Evolutionary conservation across 1,140 invertebrate genomes (phyloP).

Genomic region (Trachymyrmex septentrionalis): DNA sequence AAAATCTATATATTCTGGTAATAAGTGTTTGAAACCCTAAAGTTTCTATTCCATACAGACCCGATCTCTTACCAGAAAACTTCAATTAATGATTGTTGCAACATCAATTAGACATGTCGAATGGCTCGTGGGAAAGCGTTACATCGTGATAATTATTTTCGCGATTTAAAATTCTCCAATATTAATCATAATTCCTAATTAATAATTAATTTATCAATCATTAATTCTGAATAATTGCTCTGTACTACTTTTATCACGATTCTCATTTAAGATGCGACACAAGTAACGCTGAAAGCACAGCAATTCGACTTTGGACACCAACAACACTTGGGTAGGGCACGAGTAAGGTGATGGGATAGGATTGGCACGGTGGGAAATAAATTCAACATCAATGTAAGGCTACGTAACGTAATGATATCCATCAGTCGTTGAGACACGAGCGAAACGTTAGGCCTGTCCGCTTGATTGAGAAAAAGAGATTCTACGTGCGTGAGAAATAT

Average conservation of each 20-base stretch:
- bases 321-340: background rate
- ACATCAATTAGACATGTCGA: constrained; percentile 49
- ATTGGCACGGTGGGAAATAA: background rate
- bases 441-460: constrained; percentile 84
- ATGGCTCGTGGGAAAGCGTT: constrained; percentile 46
- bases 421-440: constrained; percentile 85
- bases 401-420: constrained; percentile 86
- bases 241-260: background rate
- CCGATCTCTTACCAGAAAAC: constrained; percentile 71
- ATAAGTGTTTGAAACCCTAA: constrained; percentile 34
- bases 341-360: background rate
- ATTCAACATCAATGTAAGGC: constrained; percentile 86
- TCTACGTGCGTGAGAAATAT: constrained; percentile 54
- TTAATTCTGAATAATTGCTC: background rate
- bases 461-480: constrained; percentile 55
- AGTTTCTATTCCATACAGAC: constrained; percentile 67
- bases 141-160: background rate
- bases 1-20: constrained; percentile 7
- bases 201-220: background rate
- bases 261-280: background rate
- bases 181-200: too few species aligned
- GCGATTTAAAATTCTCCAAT: background rate
- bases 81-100: constrained; percentile 61
- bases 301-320: constrained; percentile 20
- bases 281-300: constrained; percentile 28